Base-by-base conservation (phyloP, 2,888 invertebrate genomes). In the Augiades crinisus region DNA sequence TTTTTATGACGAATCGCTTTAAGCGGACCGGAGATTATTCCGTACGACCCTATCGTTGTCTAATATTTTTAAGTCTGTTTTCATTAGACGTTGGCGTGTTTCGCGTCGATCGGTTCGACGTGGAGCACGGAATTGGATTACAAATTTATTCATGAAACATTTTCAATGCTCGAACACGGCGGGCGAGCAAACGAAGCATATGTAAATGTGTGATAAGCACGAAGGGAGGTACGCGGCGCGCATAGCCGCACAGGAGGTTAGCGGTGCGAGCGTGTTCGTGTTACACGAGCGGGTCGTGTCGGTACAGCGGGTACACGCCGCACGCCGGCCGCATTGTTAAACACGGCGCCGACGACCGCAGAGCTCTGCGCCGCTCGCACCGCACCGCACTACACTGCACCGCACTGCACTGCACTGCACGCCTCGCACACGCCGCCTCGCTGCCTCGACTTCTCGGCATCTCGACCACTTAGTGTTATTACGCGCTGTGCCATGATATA, bases 81-180 rank as follows among this genome's bases (percentile, higher is more conserved):
- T 77, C 72, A 70, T 75, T 75, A 65, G 69, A 61, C 66, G 70
- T 70, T 68, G 66, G 67, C 67, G 59, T 64, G 59, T 62, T 62
- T 57, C 57, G 68, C 72, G 76, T 76, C 76, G 73, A 76, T 74
- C 64, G 68, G 72, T 72, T 70, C 76, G 74, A 76, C 82, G 83
- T 81, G 81, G 84, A 81, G 79, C 76, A 72, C 69, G 76, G 78
- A 82, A 86, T 84, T 81, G 80, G 79, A 81, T 81, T 80, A 83
- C 82, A 84, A 85, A 85, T 85, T 86, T 87, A 87, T 87, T 87
- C 87, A 84, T 86, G 85, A 81, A 85, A 80, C 83, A 84, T 82
- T 85, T 84, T 85, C 79, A 79, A 83, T 85, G 85, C 79, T 78
- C 65, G 80, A 78, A 81, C 83, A 82, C 79, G 81, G 70, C 71